Evolutionary conservation across 2,113 vertebrate species (phyloP), one percentile per base, ranked within the genome.

Genomic region (Pelvicachromis taeniatus): DNA sequence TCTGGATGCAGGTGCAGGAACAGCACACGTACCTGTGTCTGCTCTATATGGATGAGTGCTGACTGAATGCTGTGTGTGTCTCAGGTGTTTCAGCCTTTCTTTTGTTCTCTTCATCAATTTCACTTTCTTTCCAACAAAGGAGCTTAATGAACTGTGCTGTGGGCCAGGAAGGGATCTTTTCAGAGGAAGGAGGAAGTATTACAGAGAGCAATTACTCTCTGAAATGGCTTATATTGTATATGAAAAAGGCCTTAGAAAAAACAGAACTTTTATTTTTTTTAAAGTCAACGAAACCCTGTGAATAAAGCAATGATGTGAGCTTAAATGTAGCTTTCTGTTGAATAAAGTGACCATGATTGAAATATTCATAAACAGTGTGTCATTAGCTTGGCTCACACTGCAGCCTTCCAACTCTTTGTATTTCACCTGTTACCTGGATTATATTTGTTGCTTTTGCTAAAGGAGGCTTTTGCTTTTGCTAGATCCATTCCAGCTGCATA

Each of bases 101-200:
- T 91, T 92, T 91, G 82, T 91, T 83, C 86, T 85, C 73, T 17
- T 86, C 79, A 86, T 89, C 88, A 75, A 87, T 70, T 85, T 58
- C 79, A 81, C 84, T 87, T 82, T 88, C 77, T 56, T 54, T 75
- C 80, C 63, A 88, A 89, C 86, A 90, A 91, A 91, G 48, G 53
- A 81, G 61, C 68, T 87, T 91, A 92, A 92, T 90, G 89, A 88
- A 77, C 45, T 81, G 48, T 53, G 75, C 17, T 42, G 29, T 56
- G 68, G 52, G 35, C 79, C 8, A 40, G 53, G 55, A 73, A 23
- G 14, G 26, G 29, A 7, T 70, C 83, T n/a, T 79, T 87, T 68
- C 85, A 65, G 48, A 77, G 77, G 55, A 38, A 19, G 61, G 48
- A 52, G 61, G 80, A 38, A 68, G 61, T 77, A 54, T 54, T 29